phyloP scores from a whole-genome alignment of 2,888 invertebrate species.

The Pollenia griseotomentosa region DNA sequence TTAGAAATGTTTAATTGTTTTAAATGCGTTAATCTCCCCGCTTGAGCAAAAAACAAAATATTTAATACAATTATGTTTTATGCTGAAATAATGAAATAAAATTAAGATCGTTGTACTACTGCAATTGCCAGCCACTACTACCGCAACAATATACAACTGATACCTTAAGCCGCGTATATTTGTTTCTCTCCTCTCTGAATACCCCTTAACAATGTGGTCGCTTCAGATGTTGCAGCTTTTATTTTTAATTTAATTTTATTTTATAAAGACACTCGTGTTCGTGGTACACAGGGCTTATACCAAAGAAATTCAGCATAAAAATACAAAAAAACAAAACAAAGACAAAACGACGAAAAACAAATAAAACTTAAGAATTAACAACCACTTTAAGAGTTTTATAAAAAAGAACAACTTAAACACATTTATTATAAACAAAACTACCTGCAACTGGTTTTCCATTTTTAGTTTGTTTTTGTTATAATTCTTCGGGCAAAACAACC shows the following conservation, averaged over 20 bases:
- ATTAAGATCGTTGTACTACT: conserved; percentile 21
- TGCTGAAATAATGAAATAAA: conserved; percentile 54
- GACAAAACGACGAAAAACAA: neutral
- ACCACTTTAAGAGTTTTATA: conserved; percentile 14
- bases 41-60: conserved; percentile 9
- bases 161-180: neutral
- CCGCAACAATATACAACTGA: conserved; percentile 20
- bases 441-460: conserved; percentile 82
- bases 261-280: conserved; percentile 18
- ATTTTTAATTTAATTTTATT: neutral
- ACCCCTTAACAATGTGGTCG: conserved; percentile 5
- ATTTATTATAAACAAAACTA: conserved; percentile 76
- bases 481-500: neutral
- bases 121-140: neutral
- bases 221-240: neutral
- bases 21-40: neutral
- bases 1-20: neutral
- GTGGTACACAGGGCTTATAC: conserved; percentile 25
- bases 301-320: conserved; percentile 31
- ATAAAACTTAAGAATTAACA: conserved; percentile 24
- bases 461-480: conserved; percentile 15
- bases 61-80: conserved; percentile 44
- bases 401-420: conserved; percentile 30
- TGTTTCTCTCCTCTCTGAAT: neutral
- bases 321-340: neutral